Evolutionary conservation across 2,888 invertebrate species (phyloP).

Genomic region (Apodemia hepburni): DNA sequence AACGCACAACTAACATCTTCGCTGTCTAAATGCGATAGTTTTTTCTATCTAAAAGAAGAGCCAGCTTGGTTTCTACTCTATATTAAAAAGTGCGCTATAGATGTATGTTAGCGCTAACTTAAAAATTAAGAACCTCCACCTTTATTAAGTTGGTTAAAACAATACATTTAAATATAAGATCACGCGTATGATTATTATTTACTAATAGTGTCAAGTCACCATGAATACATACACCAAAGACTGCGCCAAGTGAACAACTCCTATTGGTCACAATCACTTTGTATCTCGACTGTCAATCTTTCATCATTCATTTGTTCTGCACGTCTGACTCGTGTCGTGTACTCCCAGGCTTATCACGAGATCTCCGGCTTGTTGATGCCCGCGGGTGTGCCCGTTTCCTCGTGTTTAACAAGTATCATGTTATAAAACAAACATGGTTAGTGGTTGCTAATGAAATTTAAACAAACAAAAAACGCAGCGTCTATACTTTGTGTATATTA

Average conservation of each 20-base stretch:
- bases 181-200: neutral
- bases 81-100: too few species aligned
- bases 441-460: conserved; percentile 10
- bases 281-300: conserved; percentile 37
- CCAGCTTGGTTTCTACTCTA: too few species aligned
- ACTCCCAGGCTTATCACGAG: conserved; percentile 24
- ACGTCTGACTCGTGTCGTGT: conserved; percentile 35
- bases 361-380: conserved; percentile 16
- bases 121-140: too few species aligned
- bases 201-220: conserved; percentile 8
- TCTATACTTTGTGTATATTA: neutral
- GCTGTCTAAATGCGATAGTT: too few species aligned
- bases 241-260: conserved; percentile 19
- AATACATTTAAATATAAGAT: too few species aligned
- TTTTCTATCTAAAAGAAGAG: too few species aligned
- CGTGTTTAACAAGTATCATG: conserved; percentile 11
- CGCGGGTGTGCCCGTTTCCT: conserved; percentile 10
- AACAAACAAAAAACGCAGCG: neutral
- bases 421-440: conserved; percentile 10
- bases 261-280: conserved; percentile 27
- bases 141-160: too few species aligned
- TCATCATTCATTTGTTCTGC: conserved; percentile 39
- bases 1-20: too few species aligned
- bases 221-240: conserved; percentile 10
- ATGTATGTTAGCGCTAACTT: too few species aligned